Base-by-base conservation (phyloP, 2,797 vertebrate species). In the Varecia variegata region DNA sequence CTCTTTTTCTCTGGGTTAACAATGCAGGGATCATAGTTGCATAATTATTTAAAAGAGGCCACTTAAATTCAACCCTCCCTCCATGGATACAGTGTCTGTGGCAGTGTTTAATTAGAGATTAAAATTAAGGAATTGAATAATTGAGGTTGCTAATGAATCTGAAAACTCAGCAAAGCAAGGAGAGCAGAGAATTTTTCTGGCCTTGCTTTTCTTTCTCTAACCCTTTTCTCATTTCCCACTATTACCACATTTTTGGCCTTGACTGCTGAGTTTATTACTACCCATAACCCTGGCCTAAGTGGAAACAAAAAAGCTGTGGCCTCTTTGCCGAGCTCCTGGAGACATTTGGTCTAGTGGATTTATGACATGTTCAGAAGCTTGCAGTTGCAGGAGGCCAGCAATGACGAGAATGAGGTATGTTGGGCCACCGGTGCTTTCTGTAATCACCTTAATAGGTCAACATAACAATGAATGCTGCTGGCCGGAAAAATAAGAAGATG, bases 71-170 rank as follows among this genome's bases (percentile, higher is more conserved):
- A 87, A 97, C 97, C 97, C 98, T 97, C 97, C 97, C 98, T 97
- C 97, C 93, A 85, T 92, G 98, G 98, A 98, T 97, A 98, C 1
- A n/a, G 86, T 92, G 96, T 97, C 98, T 98, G 97, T 62, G 56
- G 96, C 82, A 74, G 87, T 98, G 97, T 98, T 99, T 98, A 99
- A 98, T 98, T 98, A 98, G 98, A 98, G 98, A 98, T 98, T 98
- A 98, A 97, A 98, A 98, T 60, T 77, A 93, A 97, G 96, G 97
- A 98, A 97, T 96, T 98, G 98, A 98, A 98, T 98, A 98, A 98
- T 97, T 96, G 98, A 97, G 88, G 73, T 95, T 96, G 97, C 94
- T 98, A 98, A 98, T 98, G 98, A 98, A 98, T 98, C 98, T 94
- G 97, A 98, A 98, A 98, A 96, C 96, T 98, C 97, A 94, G 96